Evolutionary conservation across 2,888 invertebrate species (phyloP).

Genomic region (Trisateles emortualis): DNA sequence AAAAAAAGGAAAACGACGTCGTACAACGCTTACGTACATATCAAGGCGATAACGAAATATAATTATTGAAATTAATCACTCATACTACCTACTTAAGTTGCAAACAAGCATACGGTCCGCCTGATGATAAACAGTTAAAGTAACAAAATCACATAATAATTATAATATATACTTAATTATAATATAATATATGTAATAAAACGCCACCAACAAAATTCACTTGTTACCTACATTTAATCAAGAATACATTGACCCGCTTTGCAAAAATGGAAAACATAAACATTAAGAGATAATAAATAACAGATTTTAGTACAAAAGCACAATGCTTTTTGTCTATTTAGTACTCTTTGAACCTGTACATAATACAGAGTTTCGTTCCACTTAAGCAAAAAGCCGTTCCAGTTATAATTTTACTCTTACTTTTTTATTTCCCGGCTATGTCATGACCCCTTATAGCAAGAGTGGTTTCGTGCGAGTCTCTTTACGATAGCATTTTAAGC

Average conservation of each 20-base stretch:
- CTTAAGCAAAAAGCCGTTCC: conserved; percentile 47
- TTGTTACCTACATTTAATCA: conserved; percentile 2
- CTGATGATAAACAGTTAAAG: too few species aligned
- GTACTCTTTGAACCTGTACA: conserved; percentile 35
- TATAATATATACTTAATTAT: too few species aligned
- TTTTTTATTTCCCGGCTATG: conserved; percentile 45
- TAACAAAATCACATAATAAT: too few species aligned
- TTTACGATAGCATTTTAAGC: conserved; percentile 45
- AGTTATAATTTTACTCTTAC: conserved; percentile 50
- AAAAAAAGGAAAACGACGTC: too few species aligned
- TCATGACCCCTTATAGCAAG: conserved; percentile 41
- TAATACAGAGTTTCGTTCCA: conserved; percentile 47
- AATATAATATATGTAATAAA: too few species aligned
- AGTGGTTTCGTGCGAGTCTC: conserved; percentile 42
- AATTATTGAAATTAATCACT: too few species aligned
- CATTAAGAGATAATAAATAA: conserved; percentile 38
- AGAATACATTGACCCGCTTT: conserved; percentile 11
- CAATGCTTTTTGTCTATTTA: conserved; percentile 41
- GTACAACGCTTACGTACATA: too few species aligned
- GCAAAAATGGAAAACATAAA: conserved; percentile 4
- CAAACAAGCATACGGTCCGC: too few species aligned
- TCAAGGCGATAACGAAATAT: too few species aligned
- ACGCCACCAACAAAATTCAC: too few species aligned
- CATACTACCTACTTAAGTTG: too few species aligned
- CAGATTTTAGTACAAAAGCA: conserved; percentile 49